Evolutionary conservation across 2,113 vertebrate species (phyloP), one percentile per base, ranked within the genome.

Genomic region (Syngnathoides biaculeatus): DNA sequence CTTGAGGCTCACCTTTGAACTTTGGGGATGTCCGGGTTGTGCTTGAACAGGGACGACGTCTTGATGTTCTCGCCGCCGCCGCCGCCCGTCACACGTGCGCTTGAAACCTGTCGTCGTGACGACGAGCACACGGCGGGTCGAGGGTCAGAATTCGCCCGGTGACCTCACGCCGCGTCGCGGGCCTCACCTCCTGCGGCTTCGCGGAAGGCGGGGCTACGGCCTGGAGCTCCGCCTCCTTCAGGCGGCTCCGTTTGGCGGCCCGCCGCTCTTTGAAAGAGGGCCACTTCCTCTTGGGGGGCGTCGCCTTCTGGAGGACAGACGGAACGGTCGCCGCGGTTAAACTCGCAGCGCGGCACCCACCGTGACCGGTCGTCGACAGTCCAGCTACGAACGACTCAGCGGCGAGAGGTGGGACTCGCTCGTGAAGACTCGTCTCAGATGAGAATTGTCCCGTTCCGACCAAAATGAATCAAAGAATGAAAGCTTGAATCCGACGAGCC

Each of bases 21-120:
- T 1, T 78, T 42, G 0, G 85, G 88, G 69, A 89, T 87, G 12
- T 88, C 82, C 0, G 88, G 88, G 64, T 89, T 89, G 75, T 88
- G 78, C 64, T 76, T 88, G 71, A 89, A 89, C 55, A 89, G 78
- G n/a, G 88, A 89, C 1, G 88, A 89, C 0, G 88, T 89, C 69
- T 84, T 86, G 52, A 87, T 69, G 73, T 17, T 20, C 42, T 65
- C 45, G 13, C 42, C 39, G 3, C 19, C 12, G 38, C 42, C 61
- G n/a, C 39, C 22, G 39, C 14, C 1, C 24, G 26, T 50, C 14
- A 50, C 12, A 19, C 5, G 24, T 9, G 11, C 35, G 11, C 11
- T 11, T 17, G 2, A 0, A 5, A 4, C 53, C 24, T 4, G 53
- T 56, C 53, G 14, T 15, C 43, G 5, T 2, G 30, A 35, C 30